phyloP scores from a whole-genome alignment of 2,888 invertebrate genomes.

The Lasioglossum morio region DNA sequence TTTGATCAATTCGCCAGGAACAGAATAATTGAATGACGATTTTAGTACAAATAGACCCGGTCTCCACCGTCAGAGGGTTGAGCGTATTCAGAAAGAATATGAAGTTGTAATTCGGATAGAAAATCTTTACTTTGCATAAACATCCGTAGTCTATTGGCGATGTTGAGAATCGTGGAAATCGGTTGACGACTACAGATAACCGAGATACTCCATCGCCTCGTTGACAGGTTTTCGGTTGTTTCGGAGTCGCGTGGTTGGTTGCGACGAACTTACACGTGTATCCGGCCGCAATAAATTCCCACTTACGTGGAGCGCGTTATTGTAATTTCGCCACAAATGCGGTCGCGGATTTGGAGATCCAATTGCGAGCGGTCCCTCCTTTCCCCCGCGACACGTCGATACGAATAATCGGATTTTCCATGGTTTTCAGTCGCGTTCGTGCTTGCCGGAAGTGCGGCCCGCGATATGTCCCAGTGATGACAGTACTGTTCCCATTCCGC shows the following conservation, averaged over 20 bases:
- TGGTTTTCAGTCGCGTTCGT: constrained; percentile 63
- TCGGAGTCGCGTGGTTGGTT: neutral
- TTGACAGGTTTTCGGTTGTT: neutral
- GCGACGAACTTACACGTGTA: constrained; percentile 46
- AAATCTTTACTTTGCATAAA: neutral
- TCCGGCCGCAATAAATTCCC: constrained; percentile 51
- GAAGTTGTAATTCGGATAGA: too few relatives aligned
- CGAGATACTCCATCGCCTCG: neutral
- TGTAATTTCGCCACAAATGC: constrained; percentile 65
- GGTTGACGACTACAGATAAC: neutral
- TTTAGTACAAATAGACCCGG: too few relatives aligned
- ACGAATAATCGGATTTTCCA: constrained; percentile 69
- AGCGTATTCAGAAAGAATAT: too few relatives aligned
- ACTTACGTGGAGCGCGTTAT: constrained; percentile 45
- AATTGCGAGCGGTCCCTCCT: neutral
- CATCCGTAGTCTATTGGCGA: too few relatives aligned
- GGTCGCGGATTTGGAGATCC: constrained; percentile 48
- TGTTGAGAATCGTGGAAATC: neutral
- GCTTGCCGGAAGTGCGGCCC: constrained; percentile 52
- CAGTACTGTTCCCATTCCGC: constrained; percentile 47
- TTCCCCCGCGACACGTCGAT: constrained; percentile 26
- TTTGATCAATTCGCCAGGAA: too few relatives aligned
- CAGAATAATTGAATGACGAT: too few relatives aligned
- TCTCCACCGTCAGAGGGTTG: too few relatives aligned
- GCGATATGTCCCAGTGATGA: constrained; percentile 51